Percentiles rank a stretch among this genome's conserved stretches.
These are phyloP conservation scores for Orthonevra nobilis DNA, from an alignment of 2,888 invertebrate species.

Conservation along the genomic window DNA sequence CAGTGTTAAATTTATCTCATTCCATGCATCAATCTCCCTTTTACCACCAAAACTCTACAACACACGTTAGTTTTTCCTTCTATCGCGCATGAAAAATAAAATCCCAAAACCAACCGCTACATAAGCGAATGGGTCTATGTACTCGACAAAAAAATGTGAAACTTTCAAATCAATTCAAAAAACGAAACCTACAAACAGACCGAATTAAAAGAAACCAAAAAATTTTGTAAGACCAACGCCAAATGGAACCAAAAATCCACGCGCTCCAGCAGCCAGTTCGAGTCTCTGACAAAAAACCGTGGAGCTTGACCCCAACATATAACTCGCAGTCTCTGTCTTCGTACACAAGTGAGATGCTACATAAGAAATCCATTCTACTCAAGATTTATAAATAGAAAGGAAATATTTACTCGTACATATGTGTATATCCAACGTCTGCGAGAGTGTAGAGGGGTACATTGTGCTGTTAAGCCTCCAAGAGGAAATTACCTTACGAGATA, in stretches of 20 bases:
- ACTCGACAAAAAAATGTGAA: conserved; percentile 20
- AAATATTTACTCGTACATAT: too few species aligned
- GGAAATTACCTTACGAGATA: conserved; percentile 59
- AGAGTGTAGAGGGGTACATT: conserved; percentile 30
- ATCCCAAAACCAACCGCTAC: conserved; percentile 15
- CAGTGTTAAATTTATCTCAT: conserved; percentile 53
- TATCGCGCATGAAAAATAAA: conserved; percentile 7
- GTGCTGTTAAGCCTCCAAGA: conserved; percentile 57
- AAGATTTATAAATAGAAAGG: conserved; percentile 62
- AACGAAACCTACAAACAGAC: conserved; percentile 27
- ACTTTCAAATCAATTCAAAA: conserved; percentile 60
- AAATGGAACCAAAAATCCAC: conserved; percentile 19
- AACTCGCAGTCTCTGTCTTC: conserved; percentile 31
- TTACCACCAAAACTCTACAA: conserved; percentile 28
- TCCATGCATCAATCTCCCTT: conserved; percentile 61
- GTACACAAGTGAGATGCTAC: conserved; percentile 16
- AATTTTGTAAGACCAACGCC: conserved; percentile 54
- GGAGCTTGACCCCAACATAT: conserved; percentile 65
- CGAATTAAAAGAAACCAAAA: conserved; percentile 7
- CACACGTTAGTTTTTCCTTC: too few species aligned
- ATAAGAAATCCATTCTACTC: conserved; percentile 29
- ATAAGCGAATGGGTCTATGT: conserved; percentile 4
- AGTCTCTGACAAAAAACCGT: conserved; percentile 63
- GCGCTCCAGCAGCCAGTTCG: conserved; percentile 35
- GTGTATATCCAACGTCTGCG: conserved; percentile 16